Conservation (phyloP, 2,888 invertebrate genomes). For the Pyrrhosoma nymphula region DNA sequence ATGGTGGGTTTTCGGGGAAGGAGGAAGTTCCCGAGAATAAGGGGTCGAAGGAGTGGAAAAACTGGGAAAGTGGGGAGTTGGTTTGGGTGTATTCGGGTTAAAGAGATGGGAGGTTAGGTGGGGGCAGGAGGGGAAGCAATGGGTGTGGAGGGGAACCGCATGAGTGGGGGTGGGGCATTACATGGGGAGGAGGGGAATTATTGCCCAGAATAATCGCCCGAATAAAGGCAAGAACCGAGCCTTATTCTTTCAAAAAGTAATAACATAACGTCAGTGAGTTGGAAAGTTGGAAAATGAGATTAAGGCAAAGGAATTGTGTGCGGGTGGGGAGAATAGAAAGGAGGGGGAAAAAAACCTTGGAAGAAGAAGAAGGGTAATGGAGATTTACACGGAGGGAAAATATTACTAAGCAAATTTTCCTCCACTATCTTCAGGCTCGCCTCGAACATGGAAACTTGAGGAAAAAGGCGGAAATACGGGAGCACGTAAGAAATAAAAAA, state of each 20-base stretch:
- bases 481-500: too few relatives aligned
- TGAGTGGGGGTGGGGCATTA: neutral
- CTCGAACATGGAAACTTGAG: neutral
- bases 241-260: constrained; percentile 44
- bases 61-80: neutral
- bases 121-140: too few relatives aligned
- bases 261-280: constrained; percentile 39
- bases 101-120: neutral
- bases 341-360: neutral
- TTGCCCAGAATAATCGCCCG: constrained; percentile 13
- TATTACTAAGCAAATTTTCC: neutral
- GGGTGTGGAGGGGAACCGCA: neutral
- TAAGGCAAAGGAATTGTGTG: neutral
- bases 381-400: constrained; percentile 19
- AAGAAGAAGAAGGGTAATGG: neutral
- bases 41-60: neutral
- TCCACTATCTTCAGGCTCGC: neutral
- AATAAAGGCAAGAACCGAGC: neutral
- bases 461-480: neutral
- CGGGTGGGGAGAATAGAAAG: neutral
- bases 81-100: neutral
- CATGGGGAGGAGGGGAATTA: neutral
- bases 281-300: constrained; percentile 65
- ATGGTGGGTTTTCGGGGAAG: neutral
- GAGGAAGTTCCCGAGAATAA: neutral